Percentiles rank a stretch among this genome's conserved stretches.
Conservation (phyloP, 2,113 vertebrate genomes). For the Dipodomys ordii region DNA sequence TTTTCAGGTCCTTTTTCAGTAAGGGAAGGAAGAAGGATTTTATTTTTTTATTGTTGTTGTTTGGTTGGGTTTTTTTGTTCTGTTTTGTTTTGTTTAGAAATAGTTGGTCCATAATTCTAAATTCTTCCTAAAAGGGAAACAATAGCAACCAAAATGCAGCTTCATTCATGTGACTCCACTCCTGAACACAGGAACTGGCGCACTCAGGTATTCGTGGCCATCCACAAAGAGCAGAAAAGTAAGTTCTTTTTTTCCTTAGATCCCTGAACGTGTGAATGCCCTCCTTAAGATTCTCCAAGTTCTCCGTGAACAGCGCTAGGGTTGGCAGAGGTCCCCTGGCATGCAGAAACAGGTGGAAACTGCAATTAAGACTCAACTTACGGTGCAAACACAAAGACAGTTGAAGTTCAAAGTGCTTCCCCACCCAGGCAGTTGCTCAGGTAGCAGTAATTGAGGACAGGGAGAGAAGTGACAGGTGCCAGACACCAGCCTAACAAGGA, state of each 20-base stretch:
- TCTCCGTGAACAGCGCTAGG: neutral
- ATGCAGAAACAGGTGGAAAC: constrained; percentile 64
- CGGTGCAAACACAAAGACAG: constrained; percentile 54
- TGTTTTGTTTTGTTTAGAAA: neutral
- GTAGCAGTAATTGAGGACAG: constrained; percentile 13
- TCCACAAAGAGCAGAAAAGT: neutral
- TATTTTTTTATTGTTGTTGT: no score
- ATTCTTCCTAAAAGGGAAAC: neutral
- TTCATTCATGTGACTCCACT: neutral
- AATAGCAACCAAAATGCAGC: neutral
- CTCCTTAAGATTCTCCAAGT: neutral
- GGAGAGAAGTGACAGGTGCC: constrained; percentile 50
- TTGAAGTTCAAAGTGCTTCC: constrained; percentile 73
- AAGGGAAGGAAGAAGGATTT: neutral
- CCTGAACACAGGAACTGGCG: neutral
- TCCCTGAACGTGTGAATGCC: neutral
- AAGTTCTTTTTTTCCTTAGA: neutral
- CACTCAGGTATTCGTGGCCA: neutral
- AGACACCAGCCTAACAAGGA: neutral
- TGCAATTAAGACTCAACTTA: neutral
- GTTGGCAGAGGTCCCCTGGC: constrained; percentile 11
- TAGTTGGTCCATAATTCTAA: neutral
- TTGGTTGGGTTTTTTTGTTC: no score
- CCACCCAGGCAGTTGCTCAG: constrained; percentile 51
- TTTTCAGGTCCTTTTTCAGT: neutral